phyloP scores from a whole-genome alignment of 1,140 invertebrate species.

The Atta colombica region DNA sequence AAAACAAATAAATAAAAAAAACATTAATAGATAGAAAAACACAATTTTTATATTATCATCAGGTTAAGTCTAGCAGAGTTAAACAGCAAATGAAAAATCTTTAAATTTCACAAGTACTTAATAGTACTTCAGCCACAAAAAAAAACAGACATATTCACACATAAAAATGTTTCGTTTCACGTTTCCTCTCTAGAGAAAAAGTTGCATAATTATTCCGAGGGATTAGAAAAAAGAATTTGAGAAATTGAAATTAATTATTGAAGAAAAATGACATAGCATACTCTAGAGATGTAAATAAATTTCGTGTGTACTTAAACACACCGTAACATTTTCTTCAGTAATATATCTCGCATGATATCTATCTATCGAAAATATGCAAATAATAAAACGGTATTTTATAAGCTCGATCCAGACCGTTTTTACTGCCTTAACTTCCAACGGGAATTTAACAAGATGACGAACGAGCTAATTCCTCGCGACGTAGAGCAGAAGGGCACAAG shows the following conservation, averaged over 20 bases:
- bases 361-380: neutral
- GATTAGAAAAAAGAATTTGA: neutral
- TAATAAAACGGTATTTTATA: neutral
- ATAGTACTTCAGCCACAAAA: too few relatives aligned
- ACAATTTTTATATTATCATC: too few relatives aligned
- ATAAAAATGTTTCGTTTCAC: too few relatives aligned
- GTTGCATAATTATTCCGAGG: too few relatives aligned
- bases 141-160: too few relatives aligned
- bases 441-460: neutral
- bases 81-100: too few relatives aligned
- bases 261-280: neutral
- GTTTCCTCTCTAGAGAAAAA: too few relatives aligned
- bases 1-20: too few relatives aligned
- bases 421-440: neutral
- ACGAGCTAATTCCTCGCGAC: neutral
- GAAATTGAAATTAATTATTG: neutral
- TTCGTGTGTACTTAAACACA: neutral
- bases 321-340: neutral
- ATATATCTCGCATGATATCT: neutral
- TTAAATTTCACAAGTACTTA: too few relatives aligned
- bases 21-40: too few relatives aligned
- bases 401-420: neutral
- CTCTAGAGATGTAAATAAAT: neutral
- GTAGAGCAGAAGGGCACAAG: neutral
- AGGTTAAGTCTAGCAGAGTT: too few relatives aligned